A percentile compares a stretch with the other conserved stretches of the same genome.
Conservation (phyloP, 2,888 invertebrate genomes). For the Trachelus stipa region DNA sequence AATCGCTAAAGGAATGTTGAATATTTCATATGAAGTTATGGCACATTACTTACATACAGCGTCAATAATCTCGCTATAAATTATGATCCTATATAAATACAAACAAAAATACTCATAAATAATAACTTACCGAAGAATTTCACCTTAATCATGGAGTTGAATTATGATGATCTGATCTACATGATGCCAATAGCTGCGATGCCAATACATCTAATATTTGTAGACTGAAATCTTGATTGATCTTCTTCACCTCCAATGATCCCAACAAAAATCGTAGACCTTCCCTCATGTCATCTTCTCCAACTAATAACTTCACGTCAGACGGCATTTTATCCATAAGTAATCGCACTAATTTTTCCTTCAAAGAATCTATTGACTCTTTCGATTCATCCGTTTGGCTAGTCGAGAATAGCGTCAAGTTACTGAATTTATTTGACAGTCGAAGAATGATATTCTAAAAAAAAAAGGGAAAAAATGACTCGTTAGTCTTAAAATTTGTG, state of each 20-base stretch:
- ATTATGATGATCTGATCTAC: constrained; percentile 40
- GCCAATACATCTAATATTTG: constrained; percentile 66
- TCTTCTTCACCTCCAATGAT: constrained; percentile 65
- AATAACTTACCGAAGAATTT: constrained; percentile 10
- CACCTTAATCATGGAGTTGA: constrained; percentile 21
- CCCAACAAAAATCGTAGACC: constrained; percentile 63
- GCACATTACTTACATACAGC: constrained; percentile 36
- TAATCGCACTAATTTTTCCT: constrained; percentile 41
- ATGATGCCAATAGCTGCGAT: constrained; percentile 54
- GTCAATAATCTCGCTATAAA: no score
- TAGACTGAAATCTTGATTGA: constrained; percentile 68
- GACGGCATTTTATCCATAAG: constrained; percentile 37
- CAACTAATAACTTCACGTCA: constrained; percentile 58
- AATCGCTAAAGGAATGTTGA: constrained; percentile 15
- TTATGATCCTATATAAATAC: constrained; percentile 22
- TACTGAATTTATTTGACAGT: constrained; percentile 13
- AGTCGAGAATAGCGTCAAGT: constrained; percentile 31
- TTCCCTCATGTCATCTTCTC: constrained; percentile 58
- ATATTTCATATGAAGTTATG: constrained; percentile 43
- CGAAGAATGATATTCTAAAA: constrained; percentile 12
- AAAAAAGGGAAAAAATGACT: constrained; percentile 5
- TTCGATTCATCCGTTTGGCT: constrained; percentile 33
- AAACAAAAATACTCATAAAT: constrained; percentile 13
- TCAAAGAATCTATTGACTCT: constrained; percentile 39
- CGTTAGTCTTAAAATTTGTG: background rate